Conservation (phyloP, 2,888 invertebrate genomes). For the Lycophotia porphyrea region DNA sequence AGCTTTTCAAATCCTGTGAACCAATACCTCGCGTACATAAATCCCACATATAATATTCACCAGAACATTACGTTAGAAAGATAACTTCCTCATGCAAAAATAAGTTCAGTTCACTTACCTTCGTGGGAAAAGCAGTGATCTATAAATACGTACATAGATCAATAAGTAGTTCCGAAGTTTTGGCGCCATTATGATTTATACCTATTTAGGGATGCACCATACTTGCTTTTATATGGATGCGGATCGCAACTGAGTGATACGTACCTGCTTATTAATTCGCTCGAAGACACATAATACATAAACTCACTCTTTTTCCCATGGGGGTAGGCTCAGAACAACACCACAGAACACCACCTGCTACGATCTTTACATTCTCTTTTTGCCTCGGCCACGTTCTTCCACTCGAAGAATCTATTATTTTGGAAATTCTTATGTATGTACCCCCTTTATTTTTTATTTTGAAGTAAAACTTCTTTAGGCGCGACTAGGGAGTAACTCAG, state of each 20-base stretch:
- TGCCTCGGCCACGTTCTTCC: too few relatives aligned
- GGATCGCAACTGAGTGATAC: neutral
- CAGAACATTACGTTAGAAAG: constrained; percentile 49
- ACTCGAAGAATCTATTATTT: neutral
- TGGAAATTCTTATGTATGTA: neutral
- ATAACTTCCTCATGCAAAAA: constrained; percentile 54
- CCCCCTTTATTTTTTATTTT: neutral
- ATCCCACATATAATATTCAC: constrained; percentile 45
- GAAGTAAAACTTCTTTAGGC: too few relatives aligned
- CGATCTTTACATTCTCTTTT: too few relatives aligned
- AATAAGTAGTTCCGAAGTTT: constrained; percentile 51
- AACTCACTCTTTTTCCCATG: too few relatives aligned
- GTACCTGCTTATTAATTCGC: neutral
- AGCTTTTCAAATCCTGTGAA: constrained; percentile 29
- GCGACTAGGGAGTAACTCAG: too few relatives aligned
- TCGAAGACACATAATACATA: too few relatives aligned
- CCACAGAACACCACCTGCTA: too few relatives aligned
- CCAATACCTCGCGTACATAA: constrained; percentile 44
- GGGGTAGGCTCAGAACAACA: too few relatives aligned
- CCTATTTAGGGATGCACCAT: constrained; percentile 2
- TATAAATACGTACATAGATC: constrained; percentile 56
- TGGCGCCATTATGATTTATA: constrained; percentile 54
- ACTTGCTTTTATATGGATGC: neutral
- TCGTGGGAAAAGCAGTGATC: constrained; percentile 61
- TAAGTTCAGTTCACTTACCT: constrained; percentile 58